Evolutionary conservation across 2,113 vertebrate species (phyloP).

Genomic region (Gavia stellata): DNA sequence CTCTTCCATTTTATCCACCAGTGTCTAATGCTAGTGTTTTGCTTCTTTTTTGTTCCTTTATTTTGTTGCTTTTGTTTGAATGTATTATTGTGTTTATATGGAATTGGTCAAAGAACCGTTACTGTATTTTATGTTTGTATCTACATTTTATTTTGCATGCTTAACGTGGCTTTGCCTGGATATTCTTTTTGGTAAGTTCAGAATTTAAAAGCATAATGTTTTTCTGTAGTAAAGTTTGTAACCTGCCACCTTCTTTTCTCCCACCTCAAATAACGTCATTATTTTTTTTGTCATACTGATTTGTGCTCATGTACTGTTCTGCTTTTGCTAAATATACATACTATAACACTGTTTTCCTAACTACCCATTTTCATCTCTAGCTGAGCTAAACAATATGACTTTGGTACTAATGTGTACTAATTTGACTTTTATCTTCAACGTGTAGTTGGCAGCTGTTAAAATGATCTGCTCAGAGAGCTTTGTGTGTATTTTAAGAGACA

Average conservation of each 20-base stretch:
- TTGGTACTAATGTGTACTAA: constrained; percentile 70
- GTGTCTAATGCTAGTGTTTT: constrained; percentile 74
- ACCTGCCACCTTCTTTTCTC: constrained; percentile 64
- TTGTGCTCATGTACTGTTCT: constrained; percentile 40
- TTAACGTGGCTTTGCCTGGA: constrained; percentile 99
- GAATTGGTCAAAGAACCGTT: constrained; percentile 79
- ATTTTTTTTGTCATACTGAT: constrained; percentile 39
- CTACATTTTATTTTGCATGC: constrained; percentile 96
- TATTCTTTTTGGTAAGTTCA: constrained; percentile 99
- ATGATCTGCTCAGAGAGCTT: constrained; percentile 14
- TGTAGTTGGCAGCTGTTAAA: constrained; percentile 60
- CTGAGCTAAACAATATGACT: constrained; percentile 35
- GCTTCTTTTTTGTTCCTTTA: constrained; percentile 71
- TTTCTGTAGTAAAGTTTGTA: constrained; percentile 69
- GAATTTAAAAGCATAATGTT: constrained; percentile 78
- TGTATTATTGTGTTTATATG: constrained; percentile 78
- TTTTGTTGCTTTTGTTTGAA: constrained; percentile 76
- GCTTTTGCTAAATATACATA: constrained; percentile 47
- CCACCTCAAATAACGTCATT: constrained; percentile 54
- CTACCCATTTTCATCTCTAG: constrained; percentile 49
- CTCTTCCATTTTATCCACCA: constrained; percentile 67
- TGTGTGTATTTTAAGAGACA: background rate
- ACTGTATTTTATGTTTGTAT: constrained; percentile 93
- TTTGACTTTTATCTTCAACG: constrained; percentile 46
- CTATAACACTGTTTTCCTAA: constrained; percentile 56